These are phyloP conservation scores for Stegana nigrithorax DNA, from an alignment of 2,888 invertebrate species.

Conservation along the genomic window DNA sequence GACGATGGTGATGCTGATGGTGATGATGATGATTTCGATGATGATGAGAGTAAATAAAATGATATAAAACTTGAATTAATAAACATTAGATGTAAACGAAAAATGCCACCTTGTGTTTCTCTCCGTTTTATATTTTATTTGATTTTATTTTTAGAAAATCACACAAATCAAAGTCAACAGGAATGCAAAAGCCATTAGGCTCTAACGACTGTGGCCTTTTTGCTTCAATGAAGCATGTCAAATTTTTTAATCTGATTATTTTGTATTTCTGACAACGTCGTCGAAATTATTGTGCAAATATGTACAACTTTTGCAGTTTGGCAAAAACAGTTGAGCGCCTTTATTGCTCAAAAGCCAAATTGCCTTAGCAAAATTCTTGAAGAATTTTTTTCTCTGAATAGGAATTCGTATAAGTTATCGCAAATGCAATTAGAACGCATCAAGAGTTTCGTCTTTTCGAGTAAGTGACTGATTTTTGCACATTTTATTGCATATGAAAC, in stretches of 20 bases:
- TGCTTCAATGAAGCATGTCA: too few species aligned
- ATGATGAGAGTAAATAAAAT: constrained; percentile 25
- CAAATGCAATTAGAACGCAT: not conserved
- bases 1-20: not conserved
- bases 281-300: too few species aligned
- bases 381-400: not conserved
- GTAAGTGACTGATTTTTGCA: not conserved
- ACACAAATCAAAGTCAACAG: not conserved
- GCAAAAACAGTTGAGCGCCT: too few species aligned
- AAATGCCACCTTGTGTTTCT: not conserved
- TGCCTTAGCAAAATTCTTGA: too few species aligned
- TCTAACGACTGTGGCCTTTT: not conserved
- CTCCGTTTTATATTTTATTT: too few species aligned
- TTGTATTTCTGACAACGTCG: too few species aligned
- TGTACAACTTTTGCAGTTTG: too few species aligned
- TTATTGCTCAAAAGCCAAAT: too few species aligned
- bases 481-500: not conserved
- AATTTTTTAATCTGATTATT: too few species aligned
- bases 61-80: constrained; percentile 52
- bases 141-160: not conserved
- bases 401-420: not conserved
- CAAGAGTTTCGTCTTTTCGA: not conserved
- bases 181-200: not conserved
- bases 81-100: constrained; percentile 57
- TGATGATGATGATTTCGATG: not conserved